Conservation (phyloP, 2,888 invertebrate genomes). For the Calameuta pallipes region DNA sequence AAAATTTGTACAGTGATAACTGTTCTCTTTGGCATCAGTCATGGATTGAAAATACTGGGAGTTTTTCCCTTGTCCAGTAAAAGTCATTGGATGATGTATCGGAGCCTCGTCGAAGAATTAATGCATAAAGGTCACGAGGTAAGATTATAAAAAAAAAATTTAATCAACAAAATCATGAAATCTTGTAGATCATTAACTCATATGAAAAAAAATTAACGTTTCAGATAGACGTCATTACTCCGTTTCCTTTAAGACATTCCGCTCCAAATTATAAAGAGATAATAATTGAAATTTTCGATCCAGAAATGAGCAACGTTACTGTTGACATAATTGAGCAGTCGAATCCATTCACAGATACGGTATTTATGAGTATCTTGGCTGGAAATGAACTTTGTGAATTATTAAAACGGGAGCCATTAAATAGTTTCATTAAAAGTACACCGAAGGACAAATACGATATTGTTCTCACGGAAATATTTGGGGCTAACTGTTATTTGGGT, state of each 20-base stretch:
- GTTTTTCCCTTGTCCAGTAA: not conserved
- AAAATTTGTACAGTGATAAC: not conserved
- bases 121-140: not conserved
- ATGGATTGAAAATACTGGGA: not conserved
- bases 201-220: not conserved
- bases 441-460: not conserved
- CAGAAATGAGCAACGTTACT: not conserved
- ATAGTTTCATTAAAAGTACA: not conserved
- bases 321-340: not conserved
- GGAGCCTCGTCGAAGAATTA: not conserved
- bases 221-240: not conserved
- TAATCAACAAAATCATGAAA: not conserved
- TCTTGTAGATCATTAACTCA: not conserved
- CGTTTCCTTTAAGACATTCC: not conserved
- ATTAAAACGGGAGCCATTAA: not conserved
- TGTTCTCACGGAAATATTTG: conserved; percentile 7
- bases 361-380: not conserved
- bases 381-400: not conserved
- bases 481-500: conserved; percentile 20
- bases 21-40: not conserved
- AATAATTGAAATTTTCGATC: not conserved
- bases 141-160: not conserved
- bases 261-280: not conserved
- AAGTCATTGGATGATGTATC: not conserved
- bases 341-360: not conserved